Evolutionary conservation across 2,113 vertebrate species (phyloP).

Genomic region (Pomatorhinus ruficollis): DNA sequence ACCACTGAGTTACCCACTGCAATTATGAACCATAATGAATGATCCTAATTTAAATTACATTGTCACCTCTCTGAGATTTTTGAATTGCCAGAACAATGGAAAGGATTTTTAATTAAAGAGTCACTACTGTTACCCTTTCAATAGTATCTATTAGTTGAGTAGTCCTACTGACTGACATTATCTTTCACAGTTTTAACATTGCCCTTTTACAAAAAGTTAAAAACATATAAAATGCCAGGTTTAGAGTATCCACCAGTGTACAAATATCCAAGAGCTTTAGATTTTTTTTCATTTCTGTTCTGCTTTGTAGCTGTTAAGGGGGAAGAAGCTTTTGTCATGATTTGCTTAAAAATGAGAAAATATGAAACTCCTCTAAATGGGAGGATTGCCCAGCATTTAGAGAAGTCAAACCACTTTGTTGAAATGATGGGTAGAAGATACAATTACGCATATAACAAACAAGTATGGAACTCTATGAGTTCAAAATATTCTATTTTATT

Average conservation of each 20-base stretch:
- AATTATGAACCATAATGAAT: neutral
- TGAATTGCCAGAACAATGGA: neutral
- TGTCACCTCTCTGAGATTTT: neutral
- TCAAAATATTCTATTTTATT: neutral
- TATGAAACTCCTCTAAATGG: neutral
- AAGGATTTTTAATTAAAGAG: neutral
- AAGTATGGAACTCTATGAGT: neutral
- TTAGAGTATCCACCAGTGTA: neutral
- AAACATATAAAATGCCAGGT: rapidly evolving
- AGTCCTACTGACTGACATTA: neutral
- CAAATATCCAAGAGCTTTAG: neutral
- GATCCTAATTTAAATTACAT: neutral
- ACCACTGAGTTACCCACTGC: neutral
- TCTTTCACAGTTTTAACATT: neutral
- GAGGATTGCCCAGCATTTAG: neutral
- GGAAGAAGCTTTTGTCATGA: neutral
- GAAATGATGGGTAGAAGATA: neutral
- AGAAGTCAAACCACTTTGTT: neutral
- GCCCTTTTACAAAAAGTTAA: neutral
- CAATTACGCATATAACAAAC: neutral
- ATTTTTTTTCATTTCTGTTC: neutral
- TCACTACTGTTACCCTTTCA: neutral
- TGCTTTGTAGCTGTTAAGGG: neutral
- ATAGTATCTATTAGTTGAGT: neutral
- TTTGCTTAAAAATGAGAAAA: neutral